These are phyloP conservation scores for Macrostomum cliftonense DNA, from an alignment of 2,888 invertebrate genomes.

Conservation along the genomic window DNA sequence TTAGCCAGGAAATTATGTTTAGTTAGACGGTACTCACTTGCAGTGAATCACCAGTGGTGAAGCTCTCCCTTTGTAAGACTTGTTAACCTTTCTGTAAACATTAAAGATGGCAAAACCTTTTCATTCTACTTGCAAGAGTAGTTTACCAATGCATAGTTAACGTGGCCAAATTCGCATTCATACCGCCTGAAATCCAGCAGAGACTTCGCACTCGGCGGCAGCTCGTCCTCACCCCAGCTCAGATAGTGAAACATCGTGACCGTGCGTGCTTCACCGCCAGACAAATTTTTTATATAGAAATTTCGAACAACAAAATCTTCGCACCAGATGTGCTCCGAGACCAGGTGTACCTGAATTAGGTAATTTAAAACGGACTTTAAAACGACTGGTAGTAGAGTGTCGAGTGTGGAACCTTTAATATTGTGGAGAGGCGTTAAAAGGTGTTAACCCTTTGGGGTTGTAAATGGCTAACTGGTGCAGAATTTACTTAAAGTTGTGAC, in stretches of 20 bases:
- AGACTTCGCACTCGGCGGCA: constrained; percentile 69
- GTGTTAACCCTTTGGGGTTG: no score
- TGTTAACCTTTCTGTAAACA: constrained; percentile 74
- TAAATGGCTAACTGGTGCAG: no score
- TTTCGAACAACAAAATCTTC: constrained; percentile 95
- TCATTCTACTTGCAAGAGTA: no score
- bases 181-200: constrained; percentile 86
- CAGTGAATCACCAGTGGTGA: constrained; percentile 94
- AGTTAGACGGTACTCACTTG: no score
- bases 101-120: no score
- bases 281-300: constrained; percentile 90
- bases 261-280: constrained; percentile 79
- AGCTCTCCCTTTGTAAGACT: constrained; percentile 86
- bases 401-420: no score
- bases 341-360: constrained; percentile 82
- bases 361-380: no score
- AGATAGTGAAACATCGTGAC: constrained; percentile 99
- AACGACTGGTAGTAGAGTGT: no score
- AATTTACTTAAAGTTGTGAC: no score
- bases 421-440: no score
- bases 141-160: no score
- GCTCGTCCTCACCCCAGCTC: constrained; percentile 83
- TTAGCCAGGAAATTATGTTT: no score
- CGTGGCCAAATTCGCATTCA: not conserved
- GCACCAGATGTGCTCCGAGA: constrained; percentile 98